phyloP scores from a whole-genome alignment of 2,797 vertebrate genomes.

The Simalia tracyae region DNA sequence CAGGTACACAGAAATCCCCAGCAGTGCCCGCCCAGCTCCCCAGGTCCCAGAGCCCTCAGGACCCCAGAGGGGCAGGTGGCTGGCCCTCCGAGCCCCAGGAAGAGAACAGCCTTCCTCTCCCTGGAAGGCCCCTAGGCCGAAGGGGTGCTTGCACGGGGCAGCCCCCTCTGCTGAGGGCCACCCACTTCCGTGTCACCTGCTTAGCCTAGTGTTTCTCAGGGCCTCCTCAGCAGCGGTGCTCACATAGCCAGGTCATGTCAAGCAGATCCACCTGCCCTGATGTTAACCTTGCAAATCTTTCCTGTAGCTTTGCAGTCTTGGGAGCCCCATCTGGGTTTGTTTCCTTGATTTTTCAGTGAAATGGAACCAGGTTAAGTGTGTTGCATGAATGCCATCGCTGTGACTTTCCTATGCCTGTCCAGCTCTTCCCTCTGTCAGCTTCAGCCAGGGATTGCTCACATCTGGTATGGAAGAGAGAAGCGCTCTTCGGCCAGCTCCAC shows the following conservation, averaged over 20 bases:
- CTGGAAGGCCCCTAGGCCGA: no score
- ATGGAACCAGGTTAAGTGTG: neutral
- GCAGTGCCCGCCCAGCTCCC: neutral
- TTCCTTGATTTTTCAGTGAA: neutral
- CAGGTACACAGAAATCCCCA: neutral
- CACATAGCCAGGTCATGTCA: neutral
- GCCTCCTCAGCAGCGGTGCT: neutral
- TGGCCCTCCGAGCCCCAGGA: neutral
- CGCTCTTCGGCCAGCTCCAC: neutral
- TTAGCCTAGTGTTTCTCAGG: neutral
- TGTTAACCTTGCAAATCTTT: no score
- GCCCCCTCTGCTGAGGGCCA: neutral
- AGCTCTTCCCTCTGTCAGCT: neutral
- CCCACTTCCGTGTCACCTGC: neutral
- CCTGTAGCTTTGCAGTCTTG: neutral
- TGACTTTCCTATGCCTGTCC: no score
- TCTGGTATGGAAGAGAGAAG: neutral
- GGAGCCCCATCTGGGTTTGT: neutral
- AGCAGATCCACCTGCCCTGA: neutral
- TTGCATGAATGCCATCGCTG: neutral
- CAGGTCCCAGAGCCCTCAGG: neutral
- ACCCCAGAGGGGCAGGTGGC: neutral
- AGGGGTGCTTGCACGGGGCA: no score
- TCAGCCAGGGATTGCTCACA: neutral
- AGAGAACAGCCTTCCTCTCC: neutral